phyloP scores from a whole-genome alignment of 2,797 vertebrate species.

The Muscicapa comitata region DNA sequence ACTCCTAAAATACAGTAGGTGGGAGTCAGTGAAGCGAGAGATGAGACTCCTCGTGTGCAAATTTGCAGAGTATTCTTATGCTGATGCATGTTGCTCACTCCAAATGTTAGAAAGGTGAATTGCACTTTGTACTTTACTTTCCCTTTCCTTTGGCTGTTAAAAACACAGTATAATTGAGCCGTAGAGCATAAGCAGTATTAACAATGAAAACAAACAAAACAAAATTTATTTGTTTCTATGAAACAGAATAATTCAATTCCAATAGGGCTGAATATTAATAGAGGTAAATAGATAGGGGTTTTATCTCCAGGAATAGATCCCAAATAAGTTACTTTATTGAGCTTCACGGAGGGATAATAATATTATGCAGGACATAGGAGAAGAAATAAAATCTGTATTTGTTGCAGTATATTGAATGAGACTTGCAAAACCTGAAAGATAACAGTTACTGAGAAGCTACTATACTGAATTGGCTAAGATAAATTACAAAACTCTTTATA shows the following conservation, averaged over 20 bases:
- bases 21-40: neutral
- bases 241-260: neutral
- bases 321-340: neutral
- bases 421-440: neutral
- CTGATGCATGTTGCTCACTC: neutral
- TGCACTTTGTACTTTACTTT: neutral
- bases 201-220: neutral
- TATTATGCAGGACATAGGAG: neutral
- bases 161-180: neutral
- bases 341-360: neutral
- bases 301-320: neutral
- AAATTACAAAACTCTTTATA: neutral
- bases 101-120: neutral
- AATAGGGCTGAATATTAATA: neutral
- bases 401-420: neutral
- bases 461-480: neutral
- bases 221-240: neutral
- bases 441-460: neutral
- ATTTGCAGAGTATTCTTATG: neutral
- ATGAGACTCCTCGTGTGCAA: neutral
- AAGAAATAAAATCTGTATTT: conserved; percentile 5
- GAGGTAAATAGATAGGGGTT: neutral
- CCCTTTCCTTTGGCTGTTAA: neutral
- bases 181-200: neutral
- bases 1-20: neutral